Conservation (phyloP, 2,888 invertebrate species). For the Branchinecta sandiegonensis region DNA sequence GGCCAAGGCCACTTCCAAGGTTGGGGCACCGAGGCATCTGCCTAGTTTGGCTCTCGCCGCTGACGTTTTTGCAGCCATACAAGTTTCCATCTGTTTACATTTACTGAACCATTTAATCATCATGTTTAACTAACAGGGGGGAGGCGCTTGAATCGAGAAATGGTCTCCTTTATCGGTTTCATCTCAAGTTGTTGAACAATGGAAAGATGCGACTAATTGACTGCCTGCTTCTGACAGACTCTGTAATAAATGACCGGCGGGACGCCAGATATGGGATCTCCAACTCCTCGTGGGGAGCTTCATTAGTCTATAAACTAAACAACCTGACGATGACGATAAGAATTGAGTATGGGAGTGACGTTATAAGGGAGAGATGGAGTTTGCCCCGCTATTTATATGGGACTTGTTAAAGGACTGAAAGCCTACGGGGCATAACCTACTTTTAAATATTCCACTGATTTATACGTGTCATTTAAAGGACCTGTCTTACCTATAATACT, state of each 20-base stretch:
- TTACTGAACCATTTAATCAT: conserved; percentile 5
- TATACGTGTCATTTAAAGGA: too few relatives aligned
- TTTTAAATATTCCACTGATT: too few relatives aligned
- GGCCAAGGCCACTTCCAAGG: too few relatives aligned
- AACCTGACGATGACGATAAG: not conserved
- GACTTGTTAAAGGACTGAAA: too few relatives aligned
- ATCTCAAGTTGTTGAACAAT: conserved; percentile 15
- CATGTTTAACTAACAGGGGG: not conserved
- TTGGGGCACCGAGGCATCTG: too few relatives aligned
- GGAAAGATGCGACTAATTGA: conserved; percentile 15
- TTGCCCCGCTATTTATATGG: too few relatives aligned
- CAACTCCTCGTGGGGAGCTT: not conserved
- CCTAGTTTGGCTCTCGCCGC: too few relatives aligned
- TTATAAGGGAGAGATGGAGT: not conserved
- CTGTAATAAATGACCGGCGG: conserved; percentile 2
- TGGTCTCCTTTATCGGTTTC: conserved; percentile 5
- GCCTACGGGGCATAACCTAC: too few relatives aligned
- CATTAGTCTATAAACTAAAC: not conserved
- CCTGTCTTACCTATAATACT: too few relatives aligned
- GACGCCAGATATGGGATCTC: not conserved
- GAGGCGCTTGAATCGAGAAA: not conserved
- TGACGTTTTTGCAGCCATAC: too few relatives aligned
- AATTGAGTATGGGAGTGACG: not conserved
- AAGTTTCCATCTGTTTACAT: not conserved
- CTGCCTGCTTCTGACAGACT: conserved; percentile 13